Evolutionary conservation across 2,888 invertebrate species (phyloP), one percentile per base, ranked within the genome.

Genomic region (Serrognathus titanus): DNA sequence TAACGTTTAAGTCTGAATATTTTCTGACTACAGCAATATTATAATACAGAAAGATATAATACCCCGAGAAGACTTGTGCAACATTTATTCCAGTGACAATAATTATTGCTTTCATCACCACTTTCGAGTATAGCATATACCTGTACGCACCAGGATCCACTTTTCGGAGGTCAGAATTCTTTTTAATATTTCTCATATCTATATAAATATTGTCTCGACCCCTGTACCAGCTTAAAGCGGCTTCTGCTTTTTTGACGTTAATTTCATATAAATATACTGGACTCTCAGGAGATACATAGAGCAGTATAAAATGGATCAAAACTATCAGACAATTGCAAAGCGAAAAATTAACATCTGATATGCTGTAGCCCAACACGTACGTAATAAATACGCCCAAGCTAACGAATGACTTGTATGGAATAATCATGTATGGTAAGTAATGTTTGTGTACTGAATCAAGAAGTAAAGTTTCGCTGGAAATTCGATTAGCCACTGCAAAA

Each of bases 21-120:
- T 46, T 47, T 48, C 47, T 58, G 4, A 58, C 51, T 20, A 64
- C 36, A 1, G 58, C 12, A 31, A 61, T 47, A 12, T 61, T 62
- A 49, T 68, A 68, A 48, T 71, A 68, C 31, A 71, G 38, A 41
- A 71, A 66, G 13, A 64, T 62, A 49, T 65, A 66, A 58, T 69
- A 70, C n/a, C 71, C 71, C 1, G 68, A 60, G 55, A 65, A 65
- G 5, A 66, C 64, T 58, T 66, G 63, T n/a, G 68, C 64, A 11
- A 66, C 55, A 10, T 53, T 56, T 6, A 71, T 52, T 5, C 57
- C 63, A 2, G 63, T 10, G 3, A 69, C 58, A n/a, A 70, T 66
- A 6, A 68, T 9, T 9, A 70, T 40, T 3, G 64, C 66, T 60
- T 66, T 70, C 43, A 61, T 57, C 5, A 73, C 70, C 4, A 67